Conservation (phyloP, 2,797 vertebrate species). For the Synanceia verrucosa region DNA sequence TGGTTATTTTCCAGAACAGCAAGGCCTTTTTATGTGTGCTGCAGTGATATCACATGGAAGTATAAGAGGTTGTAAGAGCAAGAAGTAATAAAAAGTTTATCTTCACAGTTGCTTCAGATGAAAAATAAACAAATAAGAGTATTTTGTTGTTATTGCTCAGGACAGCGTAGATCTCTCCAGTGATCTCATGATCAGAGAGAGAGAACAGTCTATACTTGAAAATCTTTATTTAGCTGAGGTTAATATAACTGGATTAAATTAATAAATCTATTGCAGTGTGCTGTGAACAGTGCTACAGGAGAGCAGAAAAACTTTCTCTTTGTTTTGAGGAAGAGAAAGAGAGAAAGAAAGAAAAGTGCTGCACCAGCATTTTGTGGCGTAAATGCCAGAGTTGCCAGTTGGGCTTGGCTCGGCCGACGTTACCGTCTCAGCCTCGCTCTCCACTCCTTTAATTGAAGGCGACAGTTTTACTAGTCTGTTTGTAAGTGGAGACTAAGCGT, state of each 20-base stretch:
- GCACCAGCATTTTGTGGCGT: conserved; percentile 6
- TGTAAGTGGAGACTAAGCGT: conserved; percentile 4
- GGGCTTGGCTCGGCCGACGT: conserved; percentile 22
- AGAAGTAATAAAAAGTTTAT: too few species aligned
- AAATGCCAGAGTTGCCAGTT: conserved; percentile 29
- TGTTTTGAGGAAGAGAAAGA: conserved; percentile 23
- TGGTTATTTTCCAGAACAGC: too few species aligned
- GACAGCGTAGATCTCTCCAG: too few species aligned
- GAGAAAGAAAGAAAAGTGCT: conserved; percentile 6
- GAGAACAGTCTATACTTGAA: neutral
- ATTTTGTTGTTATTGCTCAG: too few species aligned
- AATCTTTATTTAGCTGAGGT: neutral
- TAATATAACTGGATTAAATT: neutral
- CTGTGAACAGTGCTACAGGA: conserved; percentile 8
- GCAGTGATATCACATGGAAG: too few species aligned
- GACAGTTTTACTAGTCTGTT: conserved; percentile 38
- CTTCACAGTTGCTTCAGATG: too few species aligned
- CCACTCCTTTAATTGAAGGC: conserved; percentile 20
- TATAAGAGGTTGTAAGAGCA: too few species aligned
- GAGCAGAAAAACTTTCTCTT: neutral
- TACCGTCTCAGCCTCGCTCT: conserved; percentile 1
- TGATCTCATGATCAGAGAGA: too few species aligned
- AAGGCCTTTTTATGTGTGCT: too few species aligned
- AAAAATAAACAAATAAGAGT: too few species aligned
- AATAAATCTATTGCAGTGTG: neutral